Evolutionary conservation across 2,888 invertebrate species (phyloP).

Genomic region (Polylopha cassiicola): DNA sequence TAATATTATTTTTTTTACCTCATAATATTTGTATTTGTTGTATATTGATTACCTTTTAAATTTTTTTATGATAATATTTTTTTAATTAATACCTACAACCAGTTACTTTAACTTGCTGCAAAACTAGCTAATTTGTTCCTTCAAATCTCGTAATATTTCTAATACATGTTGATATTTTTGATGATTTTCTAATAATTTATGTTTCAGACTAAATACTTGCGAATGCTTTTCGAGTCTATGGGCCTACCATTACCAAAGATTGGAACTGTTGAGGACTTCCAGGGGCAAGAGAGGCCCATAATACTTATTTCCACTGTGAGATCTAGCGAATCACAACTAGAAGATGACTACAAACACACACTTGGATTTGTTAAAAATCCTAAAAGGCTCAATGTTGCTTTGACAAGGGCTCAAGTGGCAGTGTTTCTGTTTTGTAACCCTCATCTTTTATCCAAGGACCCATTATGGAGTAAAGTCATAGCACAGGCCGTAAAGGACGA

Average conservation of each 20-base stretch:
- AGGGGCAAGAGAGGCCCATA: constrained; percentile 89
- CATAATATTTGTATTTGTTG: too few relatives aligned
- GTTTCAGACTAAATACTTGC: constrained; percentile 83
- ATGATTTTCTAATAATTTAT: constrained; percentile 5
- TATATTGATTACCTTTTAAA: too few relatives aligned
- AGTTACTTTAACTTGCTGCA: too few relatives aligned
- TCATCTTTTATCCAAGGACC: constrained; percentile 79
- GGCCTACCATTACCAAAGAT: constrained; percentile 73
- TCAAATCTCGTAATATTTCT: too few relatives aligned
- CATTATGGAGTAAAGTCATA: constrained; percentile 82
- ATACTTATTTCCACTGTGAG: constrained; percentile 90
- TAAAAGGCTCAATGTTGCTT: constrained; percentile 91
- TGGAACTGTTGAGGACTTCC: constrained; percentile 92
- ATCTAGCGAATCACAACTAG: constrained; percentile 71
- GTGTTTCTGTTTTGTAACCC: constrained; percentile 92
- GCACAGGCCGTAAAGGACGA: constrained; percentile 79
- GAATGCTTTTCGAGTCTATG: constrained; percentile 65
- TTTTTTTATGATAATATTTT: too few relatives aligned
- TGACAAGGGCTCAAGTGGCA: constrained; percentile 89
- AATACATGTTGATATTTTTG: constrained; percentile 5
- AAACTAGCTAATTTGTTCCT: too few relatives aligned
- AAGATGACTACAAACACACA: constrained; percentile 68
- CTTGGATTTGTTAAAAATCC: constrained; percentile 77
- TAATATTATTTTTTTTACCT: constrained; percentile 52
- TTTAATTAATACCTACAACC: too few relatives aligned